These are phyloP conservation scores for Cichladusa arquata DNA, from an alignment of 2,113 vertebrate species.

Conservation along the genomic window DNA sequence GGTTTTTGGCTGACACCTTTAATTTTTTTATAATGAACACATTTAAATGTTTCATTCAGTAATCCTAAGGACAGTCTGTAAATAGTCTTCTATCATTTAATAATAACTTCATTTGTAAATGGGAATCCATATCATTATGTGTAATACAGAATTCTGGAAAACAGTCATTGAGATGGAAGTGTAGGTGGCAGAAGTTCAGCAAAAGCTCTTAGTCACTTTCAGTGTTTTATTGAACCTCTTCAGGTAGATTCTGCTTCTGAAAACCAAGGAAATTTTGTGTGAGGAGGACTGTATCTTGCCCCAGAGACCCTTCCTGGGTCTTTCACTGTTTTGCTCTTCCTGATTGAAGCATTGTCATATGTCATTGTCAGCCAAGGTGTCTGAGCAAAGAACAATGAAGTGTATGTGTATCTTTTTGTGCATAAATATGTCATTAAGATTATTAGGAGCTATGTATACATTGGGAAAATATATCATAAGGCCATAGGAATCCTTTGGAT, in stretches of 20 bases:
- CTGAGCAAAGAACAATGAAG: neutral
- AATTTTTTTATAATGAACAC: neutral
- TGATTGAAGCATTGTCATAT: neutral
- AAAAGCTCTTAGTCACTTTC: neutral
- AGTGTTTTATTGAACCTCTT: neutral
- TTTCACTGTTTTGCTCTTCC: neutral
- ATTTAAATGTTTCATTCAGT: neutral
- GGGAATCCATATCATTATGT: neutral
- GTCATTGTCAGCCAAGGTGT: neutral
- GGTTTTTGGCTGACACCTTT: neutral
- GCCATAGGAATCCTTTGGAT: neutral
- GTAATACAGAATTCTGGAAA: neutral
- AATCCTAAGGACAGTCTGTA: neutral
- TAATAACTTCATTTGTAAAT: neutral
- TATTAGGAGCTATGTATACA: neutral
- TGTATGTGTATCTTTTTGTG: neutral
- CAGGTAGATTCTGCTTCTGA: neutral
- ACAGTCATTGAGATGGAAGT: neutral
- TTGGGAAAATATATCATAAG: neutral
- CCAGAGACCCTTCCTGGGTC: fast-evolving
- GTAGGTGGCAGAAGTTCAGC: neutral
- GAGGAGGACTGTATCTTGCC: neutral
- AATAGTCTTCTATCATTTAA: neutral
- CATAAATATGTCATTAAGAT: neutral
- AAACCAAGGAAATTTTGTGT: neutral